Conservation (phyloP, 2,888 invertebrate species). For the Tridacna gigas region DNA sequence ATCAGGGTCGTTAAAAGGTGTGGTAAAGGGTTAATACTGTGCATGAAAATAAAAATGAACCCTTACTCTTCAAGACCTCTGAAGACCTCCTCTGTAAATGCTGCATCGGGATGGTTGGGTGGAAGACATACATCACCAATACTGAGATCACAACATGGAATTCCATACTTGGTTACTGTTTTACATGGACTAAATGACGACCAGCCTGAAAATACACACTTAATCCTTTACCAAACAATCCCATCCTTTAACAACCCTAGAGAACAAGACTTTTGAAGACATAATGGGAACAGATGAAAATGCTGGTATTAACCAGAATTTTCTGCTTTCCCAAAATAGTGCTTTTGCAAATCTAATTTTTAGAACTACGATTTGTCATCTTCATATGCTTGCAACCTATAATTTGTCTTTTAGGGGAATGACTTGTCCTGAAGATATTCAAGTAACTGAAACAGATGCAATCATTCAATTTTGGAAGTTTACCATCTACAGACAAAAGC, state of each 20-base stretch:
- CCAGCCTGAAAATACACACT: slow-evolving; percentile 82
- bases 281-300: neutral
- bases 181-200: slow-evolving; percentile 84
- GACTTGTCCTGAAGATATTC: no score
- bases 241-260: neutral
- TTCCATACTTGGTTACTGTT: slow-evolving; percentile 84
- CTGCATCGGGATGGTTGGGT: slow-evolving; percentile 76
- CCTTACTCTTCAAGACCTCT: slow-evolving; percentile 66
- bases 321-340: no score
- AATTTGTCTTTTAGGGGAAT: no score
- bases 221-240: neutral
- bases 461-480: no score
- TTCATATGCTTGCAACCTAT: no score
- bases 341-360: no score
- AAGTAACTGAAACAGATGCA: no score
- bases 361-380: no score
- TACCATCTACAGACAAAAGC: no score
- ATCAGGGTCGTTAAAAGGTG: no score
- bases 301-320: neutral
- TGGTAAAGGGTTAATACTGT: no score
- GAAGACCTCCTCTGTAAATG: slow-evolving; percentile 77
- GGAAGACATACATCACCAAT: slow-evolving; percentile 85
- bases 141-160: slow-evolving; percentile 84
- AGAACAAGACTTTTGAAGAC: neutral
- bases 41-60: neutral